phyloP scores from a whole-genome alignment of 92 coral and sea anemone species.

The Zoanthus sansibaricus region DNA sequence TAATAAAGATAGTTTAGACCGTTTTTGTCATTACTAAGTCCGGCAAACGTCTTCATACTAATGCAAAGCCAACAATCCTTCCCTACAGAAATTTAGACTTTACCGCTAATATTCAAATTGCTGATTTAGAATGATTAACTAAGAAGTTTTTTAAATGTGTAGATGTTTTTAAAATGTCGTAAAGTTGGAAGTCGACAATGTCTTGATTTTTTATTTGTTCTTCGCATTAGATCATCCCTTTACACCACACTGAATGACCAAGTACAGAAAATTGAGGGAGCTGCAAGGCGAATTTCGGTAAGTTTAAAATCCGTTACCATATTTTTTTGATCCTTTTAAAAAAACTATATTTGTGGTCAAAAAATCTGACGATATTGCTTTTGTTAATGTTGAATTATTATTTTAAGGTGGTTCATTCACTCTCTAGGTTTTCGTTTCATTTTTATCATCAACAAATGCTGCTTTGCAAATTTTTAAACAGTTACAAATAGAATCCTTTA shows the following conservation, averaged over 20 bases:
- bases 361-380: no score
- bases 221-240: constrained; percentile 77
- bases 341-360: not conserved
- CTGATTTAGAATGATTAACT: no score
- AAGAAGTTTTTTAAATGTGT: not conserved
- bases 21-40: no score
- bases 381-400: no score
- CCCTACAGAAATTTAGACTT: no score
- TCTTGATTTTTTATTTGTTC: not conserved
- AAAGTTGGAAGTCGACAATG: not conserved
- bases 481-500: not conserved
- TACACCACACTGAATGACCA: constrained; percentile 80
- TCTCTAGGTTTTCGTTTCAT: not conserved
- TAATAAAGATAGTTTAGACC: no score
- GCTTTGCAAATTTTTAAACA: not conserved
- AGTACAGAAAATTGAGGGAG: constrained; percentile 76
- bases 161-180: not conserved
- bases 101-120: no score
- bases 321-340: not conserved
- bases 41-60: no score
- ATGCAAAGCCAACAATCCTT: no score
- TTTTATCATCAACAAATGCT: no score
- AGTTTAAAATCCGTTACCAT: not conserved
- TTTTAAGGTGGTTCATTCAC: not conserved
- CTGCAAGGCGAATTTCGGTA: constrained; percentile 87